A percentile compares a stretch with the other conserved stretches of the same genome.
Evolutionary conservation across 2,888 invertebrate species (phyloP).

Genomic region (Allolobophora icterica): DNA sequence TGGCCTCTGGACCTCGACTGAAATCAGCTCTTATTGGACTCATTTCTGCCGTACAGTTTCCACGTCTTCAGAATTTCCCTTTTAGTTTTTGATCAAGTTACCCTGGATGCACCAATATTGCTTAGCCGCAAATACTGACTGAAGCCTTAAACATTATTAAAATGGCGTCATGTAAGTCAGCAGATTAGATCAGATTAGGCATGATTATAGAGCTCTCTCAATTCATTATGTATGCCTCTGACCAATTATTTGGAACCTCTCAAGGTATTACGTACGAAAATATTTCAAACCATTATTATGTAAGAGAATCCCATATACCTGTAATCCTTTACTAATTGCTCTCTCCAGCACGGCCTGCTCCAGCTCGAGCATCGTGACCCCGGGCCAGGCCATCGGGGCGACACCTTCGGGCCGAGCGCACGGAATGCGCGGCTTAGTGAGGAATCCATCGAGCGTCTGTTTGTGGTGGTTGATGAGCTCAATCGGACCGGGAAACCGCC

Average conservation of each 20-base stretch:
- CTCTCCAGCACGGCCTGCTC: slow-evolving; percentile 56
- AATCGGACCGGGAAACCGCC: slow-evolving; percentile 60
- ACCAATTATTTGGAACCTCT: not conserved
- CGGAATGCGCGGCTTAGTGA: slow-evolving; percentile 57
- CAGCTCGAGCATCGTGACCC: slow-evolving; percentile 61
- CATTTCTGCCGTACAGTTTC: not conserved
- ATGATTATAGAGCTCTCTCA: too few relatives aligned
- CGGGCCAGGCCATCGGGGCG: slow-evolving; percentile 61
- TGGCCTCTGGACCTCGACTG: not conserved
- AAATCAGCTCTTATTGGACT: not conserved
- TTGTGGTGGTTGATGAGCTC: slow-evolving; percentile 62
- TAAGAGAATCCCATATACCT: slow-evolving; percentile 27
- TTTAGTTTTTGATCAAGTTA: not conserved
- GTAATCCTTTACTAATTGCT: slow-evolving; percentile 53
- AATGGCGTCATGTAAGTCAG: too few relatives aligned
- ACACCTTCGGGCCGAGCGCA: slow-evolving; percentile 56
- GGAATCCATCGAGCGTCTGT: slow-evolving; percentile 56
- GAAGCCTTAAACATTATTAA: too few relatives aligned
- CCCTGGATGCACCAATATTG: too few relatives aligned
- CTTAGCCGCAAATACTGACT: too few relatives aligned
- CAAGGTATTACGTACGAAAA: not conserved
- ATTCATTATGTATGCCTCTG: too few relatives aligned
- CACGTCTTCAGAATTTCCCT: not conserved
- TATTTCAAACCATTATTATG: too few relatives aligned
- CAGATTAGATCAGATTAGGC: too few relatives aligned